Evolutionary conservation across 2,113 vertebrate species (phyloP), one percentile per base, ranked within the genome.

Genomic region (Otus sunia): DNA sequence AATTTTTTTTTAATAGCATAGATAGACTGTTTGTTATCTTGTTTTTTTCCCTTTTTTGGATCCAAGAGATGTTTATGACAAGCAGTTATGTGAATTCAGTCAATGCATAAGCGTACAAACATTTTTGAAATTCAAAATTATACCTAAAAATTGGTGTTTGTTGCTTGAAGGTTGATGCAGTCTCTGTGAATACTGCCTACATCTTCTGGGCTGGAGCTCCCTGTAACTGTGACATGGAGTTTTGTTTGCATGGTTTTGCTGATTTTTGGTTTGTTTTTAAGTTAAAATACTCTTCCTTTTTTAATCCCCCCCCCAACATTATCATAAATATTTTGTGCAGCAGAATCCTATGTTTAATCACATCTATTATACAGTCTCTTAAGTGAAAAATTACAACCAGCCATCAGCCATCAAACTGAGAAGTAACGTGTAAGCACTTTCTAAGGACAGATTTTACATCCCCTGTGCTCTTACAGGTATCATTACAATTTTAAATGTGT

Each of bases 41-140:
- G 5, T 0, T 12, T 76, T 73, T 62, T 39, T 1, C 2, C 16
- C 4, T 11, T 64, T 64, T 72, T 76, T 2, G 5, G 12, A 47
- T 91, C 12, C 9, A 53, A 56, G 25, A 27, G 43, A 45, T 2
- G 22, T 19, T 34, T 59, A 23, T 1, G 2, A 71, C 18, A 68
- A 73, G 26, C 15, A 68, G 16, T 58, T 78, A 17, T 11, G 27
- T 75, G 43, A 87, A 91, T 58, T 69, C 11, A 5, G 2, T 78
- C 45, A 73, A 36, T 45, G 15, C 15, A 20, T 7, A 80, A 53
- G 6, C 27, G 25, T 63, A 39, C 23, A 56, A 53, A 36, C 4
- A 21, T 60, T 71, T 59, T 0, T 0, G 37, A 89, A 92, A 59
- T 67, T 53, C 21, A n/a, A 15, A 91, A 32, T 8, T 74, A 8